Evolutionary conservation across 2,113 vertebrate genomes (phyloP).

Genomic region (Grammomys dolichurus): DNA sequence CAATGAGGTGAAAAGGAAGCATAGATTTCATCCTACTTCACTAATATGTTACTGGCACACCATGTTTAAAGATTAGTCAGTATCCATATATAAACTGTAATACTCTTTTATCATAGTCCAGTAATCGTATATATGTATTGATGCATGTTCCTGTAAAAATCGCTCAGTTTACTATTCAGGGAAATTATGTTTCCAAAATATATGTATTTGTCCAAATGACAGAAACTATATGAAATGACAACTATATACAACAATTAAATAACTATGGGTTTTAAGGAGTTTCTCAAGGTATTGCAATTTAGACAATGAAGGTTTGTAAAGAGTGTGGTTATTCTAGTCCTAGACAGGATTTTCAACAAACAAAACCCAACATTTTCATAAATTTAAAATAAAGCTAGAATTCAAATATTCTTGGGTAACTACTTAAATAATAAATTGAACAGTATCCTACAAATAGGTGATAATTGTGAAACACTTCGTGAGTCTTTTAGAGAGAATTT

Average conservation of each 20-base stretch:
- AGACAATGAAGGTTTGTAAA: neutral
- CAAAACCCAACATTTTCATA: neutral
- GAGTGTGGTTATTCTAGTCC: neutral
- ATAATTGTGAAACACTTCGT: neutral
- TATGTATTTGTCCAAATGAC: neutral
- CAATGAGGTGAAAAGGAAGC: constrained; percentile 70
- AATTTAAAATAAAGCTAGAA: neutral
- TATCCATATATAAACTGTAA: constrained; percentile 77
- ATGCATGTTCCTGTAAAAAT: neutral
- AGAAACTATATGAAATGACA: neutral
- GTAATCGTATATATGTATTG: neutral
- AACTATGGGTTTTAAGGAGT: neutral
- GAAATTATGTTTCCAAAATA: constrained; percentile 19
- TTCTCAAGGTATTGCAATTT: neutral
- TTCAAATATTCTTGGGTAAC: neutral
- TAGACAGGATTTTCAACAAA: neutral
- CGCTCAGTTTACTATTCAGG: neutral
- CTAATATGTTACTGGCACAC: constrained; percentile 84
- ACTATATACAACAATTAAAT: neutral
- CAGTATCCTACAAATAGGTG: neutral
- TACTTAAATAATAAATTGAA: neutral
- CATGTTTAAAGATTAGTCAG: constrained; percentile 82
- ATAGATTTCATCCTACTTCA: constrained; percentile 66
- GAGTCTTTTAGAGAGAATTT: neutral
- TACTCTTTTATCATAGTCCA: constrained; percentile 13